phyloP scores from a whole-genome alignment of 2,888 invertebrate species.

The Chrysolina haemoptera region DNA sequence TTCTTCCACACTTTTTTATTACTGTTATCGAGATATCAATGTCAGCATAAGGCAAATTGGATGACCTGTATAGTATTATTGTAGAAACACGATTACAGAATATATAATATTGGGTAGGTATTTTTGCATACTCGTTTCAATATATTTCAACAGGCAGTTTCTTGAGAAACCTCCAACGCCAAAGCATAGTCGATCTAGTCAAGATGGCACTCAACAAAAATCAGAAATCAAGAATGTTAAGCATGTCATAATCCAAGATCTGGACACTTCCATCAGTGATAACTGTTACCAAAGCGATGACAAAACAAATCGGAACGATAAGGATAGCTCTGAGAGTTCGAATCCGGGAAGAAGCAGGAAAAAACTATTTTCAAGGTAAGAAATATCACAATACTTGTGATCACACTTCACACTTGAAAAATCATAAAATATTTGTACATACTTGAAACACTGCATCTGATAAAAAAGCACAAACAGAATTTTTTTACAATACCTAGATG shows the following conservation, averaged over 20 bases:
- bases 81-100: too few species aligned
- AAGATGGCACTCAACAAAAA: constrained; percentile 52
- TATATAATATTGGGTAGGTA: too few species aligned
- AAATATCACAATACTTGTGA: not conserved
- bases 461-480: too few species aligned
- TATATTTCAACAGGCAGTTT: constrained; percentile 51
- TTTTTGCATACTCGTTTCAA: not conserved
- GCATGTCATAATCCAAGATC: constrained; percentile 65
- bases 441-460: too few species aligned
- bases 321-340: constrained; percentile 70
- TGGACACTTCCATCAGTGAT: constrained; percentile 70
- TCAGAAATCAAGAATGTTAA: constrained; percentile 62
- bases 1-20: too few species aligned
- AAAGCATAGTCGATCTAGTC: constrained; percentile 65
- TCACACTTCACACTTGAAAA: not conserved
- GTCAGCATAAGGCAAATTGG: too few species aligned
- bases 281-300: constrained; percentile 70
- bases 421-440: too few species aligned
- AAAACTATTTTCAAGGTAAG: constrained; percentile 77
- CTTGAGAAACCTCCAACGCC: constrained; percentile 64
- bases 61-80: too few species aligned
- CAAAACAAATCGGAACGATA: constrained; percentile 63
- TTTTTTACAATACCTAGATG: too few species aligned
- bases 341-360: constrained; percentile 75
- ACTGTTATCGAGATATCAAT: too few species aligned